A percentile compares a stretch with the other conserved stretches of the same genome.
Conservation (phyloP, 2,113 vertebrate genomes). For the Cololabis saira region DNA sequence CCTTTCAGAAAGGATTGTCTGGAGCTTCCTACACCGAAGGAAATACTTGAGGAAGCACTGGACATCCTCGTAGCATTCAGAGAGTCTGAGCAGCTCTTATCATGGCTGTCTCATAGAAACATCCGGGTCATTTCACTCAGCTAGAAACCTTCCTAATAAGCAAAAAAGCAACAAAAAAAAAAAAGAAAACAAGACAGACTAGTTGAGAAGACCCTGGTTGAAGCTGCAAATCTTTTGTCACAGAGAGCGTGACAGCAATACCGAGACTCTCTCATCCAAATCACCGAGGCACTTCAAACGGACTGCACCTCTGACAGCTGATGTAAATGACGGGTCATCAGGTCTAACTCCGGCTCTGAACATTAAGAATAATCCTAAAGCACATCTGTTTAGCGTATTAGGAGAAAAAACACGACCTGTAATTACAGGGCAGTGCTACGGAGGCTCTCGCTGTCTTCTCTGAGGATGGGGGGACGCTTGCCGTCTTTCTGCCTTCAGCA, state of each 20-base stretch:
- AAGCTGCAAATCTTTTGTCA: not conserved
- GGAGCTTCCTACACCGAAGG: no score
- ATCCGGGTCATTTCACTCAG: not conserved
- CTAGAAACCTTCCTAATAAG: not conserved
- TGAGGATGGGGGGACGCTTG: constrained; percentile 56
- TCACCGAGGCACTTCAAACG: not conserved
- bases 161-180: not conserved
- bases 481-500: constrained; percentile 57
- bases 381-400: constrained; percentile 78
- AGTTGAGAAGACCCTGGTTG: not conserved
- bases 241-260: not conserved
- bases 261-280: not conserved
- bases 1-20: no score
- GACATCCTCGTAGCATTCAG: constrained; percentile 23
- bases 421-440: constrained; percentile 74
- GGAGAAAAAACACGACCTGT: constrained; percentile 66
- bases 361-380: constrained; percentile 55
- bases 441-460: constrained; percentile 57
- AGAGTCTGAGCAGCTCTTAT: not conserved
- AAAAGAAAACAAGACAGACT: not conserved
- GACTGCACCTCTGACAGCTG: constrained; percentile 28
- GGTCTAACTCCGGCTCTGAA: constrained; percentile 42
- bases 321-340: constrained; percentile 61
- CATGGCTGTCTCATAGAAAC: not conserved
- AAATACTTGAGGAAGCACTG: no score